Evolutionary conservation across 2,113 vertebrate species (phyloP).

Genomic region (Chaetops frenatus): DNA sequence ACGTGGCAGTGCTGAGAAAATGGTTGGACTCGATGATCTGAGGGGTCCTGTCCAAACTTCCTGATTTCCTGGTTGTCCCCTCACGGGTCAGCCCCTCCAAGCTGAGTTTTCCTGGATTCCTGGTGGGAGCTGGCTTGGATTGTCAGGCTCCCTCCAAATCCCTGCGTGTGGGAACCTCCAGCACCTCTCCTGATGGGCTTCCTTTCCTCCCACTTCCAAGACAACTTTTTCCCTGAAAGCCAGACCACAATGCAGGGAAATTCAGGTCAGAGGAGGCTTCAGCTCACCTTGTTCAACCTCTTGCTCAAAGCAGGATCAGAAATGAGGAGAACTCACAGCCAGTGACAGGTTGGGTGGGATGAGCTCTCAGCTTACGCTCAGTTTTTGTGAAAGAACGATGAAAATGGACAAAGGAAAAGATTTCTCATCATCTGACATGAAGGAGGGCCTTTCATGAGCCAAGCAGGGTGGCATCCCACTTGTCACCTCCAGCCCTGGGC

Average conservation of each 20-base stretch:
- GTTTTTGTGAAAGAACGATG: background rate
- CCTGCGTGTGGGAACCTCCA: background rate
- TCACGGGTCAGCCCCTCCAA: background rate
- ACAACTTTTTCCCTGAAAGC: background rate
- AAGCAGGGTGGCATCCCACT: background rate
- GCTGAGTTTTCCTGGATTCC: background rate
- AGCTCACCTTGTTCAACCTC: background rate
- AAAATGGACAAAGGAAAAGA: background rate
- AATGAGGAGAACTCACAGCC: background rate
- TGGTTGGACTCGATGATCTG: background rate
- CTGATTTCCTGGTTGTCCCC: rapidly evolving
- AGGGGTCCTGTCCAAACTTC: background rate
- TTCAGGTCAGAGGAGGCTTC: background rate
- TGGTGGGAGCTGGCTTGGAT: background rate
- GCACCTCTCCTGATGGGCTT: background rate
- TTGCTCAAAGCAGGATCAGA: background rate
- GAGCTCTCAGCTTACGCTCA: background rate
- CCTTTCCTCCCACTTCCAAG: background rate
- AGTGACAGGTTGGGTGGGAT: background rate
- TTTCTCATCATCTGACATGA: background rate
- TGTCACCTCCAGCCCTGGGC: background rate
- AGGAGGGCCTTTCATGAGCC: background rate
- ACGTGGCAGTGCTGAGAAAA: rapidly evolving
- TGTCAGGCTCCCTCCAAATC: background rate
- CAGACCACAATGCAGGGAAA: background rate